A percentile compares a stretch with the other conserved stretches of the same genome.
Conservation (phyloP, 2,797 vertebrate species). For the Serranus cabrilla region DNA sequence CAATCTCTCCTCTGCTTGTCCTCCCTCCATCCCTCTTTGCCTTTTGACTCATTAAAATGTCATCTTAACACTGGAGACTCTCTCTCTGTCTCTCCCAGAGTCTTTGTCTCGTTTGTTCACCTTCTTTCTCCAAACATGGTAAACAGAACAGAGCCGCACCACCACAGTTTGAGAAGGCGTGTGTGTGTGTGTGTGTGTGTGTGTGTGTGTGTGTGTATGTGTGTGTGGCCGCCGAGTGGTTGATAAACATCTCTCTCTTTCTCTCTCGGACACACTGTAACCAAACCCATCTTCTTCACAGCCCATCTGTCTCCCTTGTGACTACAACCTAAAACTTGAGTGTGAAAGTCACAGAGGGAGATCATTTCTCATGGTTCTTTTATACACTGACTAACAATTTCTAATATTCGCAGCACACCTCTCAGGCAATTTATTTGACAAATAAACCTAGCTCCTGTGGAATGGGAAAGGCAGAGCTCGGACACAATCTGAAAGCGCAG, state of each 20-base stretch:
- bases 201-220: conserved; percentile 22
- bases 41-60: conserved; percentile 69
- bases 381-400: conserved; percentile 45
- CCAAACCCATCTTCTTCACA: conserved; percentile 65
- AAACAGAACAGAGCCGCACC: conserved; percentile 63
- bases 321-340: conserved; percentile 63
- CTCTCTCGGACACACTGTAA: conserved; percentile 58
- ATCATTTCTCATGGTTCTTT: conserved; percentile 54
- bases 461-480: conserved; percentile 13
- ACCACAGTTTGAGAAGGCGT: conserved; percentile 46
- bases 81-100: conserved; percentile 15
- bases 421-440: conserved; percentile 23
- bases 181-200: conserved; percentile 27
- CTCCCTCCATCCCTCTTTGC: conserved; percentile 25
- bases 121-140: conserved; percentile 81
- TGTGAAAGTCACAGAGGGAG: conserved; percentile 57
- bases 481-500: conserved; percentile 10
- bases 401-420: conserved; percentile 48
- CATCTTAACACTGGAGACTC: conserved; percentile 50
- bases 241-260: conserved; percentile 73
- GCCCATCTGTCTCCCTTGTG: conserved; percentile 68
- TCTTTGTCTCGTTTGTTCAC: conserved; percentile 62
- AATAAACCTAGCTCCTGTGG: conserved; percentile 26
- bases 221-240: conserved; percentile 42
- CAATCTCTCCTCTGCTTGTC: background rate